Base-by-base conservation (phyloP, 2,797 vertebrate species). In the Eulemur mongoz region DNA sequence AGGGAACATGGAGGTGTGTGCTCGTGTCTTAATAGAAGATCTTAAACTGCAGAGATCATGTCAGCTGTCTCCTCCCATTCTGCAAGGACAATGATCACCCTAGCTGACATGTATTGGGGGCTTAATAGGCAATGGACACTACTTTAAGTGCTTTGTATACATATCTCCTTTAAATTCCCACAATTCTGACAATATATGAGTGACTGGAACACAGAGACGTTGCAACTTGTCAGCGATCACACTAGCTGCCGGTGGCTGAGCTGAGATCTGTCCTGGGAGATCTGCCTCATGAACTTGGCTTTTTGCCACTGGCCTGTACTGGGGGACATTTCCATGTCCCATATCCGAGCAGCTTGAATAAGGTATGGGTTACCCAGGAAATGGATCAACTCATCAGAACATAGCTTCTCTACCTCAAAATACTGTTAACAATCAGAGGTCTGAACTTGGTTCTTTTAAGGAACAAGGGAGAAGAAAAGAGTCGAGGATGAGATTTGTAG, bases 401-500 rank as follows among this genome's bases (percentile, higher is more conserved):
- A 1, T 43, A 86, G 54, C 43, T 88, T 83, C 48, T 88, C 35
- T 86, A 48, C 20, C 14, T 52, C 38, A 52, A 70, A 69, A 65
- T 96, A 89, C 67, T 96, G 43, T 81, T 61, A 65, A 95, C 63
- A 93, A 70, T 95, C 78, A 95, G 52, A 93, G 50, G 32, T 54
- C 82, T 91, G 67, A 85, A 63, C 67, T 95, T 35, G 20, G 23
- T 94, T 96, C 70, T 94, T 96, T 90, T 75, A 92, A 93, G 76
- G 61, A 93, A 78, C 12, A 69, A 81, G 63, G 65, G 84, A 81
- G 12, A 5, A 4, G 6, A 38, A 69, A 65, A 89, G 67, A 48
- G 94, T 50, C 52, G 52, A 23, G 73, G 73, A 75, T 92, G 94
- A 93, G 52, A 93, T 92, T 61, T 93, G 91, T 96, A 93, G 91